Percentiles rank a stretch among this genome's conserved stretches.
Evolutionary conservation across 1,140 invertebrate genomes (phyloP).

Genomic region (Drosophila ohnishii): DNA sequence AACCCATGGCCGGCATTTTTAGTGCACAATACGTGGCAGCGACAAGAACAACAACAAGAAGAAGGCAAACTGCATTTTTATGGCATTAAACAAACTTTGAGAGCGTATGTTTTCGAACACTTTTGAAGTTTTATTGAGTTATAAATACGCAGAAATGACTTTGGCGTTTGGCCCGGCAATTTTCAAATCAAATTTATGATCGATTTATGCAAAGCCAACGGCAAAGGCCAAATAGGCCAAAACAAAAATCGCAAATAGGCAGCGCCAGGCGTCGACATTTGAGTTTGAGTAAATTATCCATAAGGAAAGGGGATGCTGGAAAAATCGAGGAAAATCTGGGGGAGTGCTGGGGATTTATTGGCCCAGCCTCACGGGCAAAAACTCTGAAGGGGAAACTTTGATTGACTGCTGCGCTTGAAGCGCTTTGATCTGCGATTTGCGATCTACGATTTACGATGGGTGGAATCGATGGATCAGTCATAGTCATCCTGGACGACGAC

Average conservation of each 20-base stretch:
- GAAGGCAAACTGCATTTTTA: slow-evolving; percentile 69
- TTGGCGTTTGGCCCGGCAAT: slow-evolving; percentile 66
- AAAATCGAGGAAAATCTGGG: slow-evolving; percentile 7
- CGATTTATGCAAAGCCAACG: slow-evolving; percentile 73
- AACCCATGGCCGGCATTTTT: slow-evolving; percentile 68
- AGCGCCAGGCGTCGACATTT: slow-evolving; percentile 77
- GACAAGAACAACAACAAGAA: slow-evolving; percentile 44
- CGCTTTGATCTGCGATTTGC: slow-evolving; percentile 72
- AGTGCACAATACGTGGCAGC: slow-evolving; percentile 53
- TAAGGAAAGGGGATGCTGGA: neutral
- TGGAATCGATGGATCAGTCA: slow-evolving; percentile 39
- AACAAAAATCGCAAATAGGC: slow-evolving; percentile 41
- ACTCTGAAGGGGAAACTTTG: slow-evolving; percentile 37
- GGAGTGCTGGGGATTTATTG: slow-evolving; percentile 56
- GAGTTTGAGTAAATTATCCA: slow-evolving; percentile 73
- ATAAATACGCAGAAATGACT: slow-evolving; percentile 77
- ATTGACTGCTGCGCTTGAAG: slow-evolving; percentile 77
- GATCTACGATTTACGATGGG: slow-evolving; percentile 10
- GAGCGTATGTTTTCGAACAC: slow-evolving; percentile 78
- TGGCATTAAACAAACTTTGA: slow-evolving; percentile 79
- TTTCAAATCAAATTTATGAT: slow-evolving; percentile 81
- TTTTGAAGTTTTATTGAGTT: slow-evolving; percentile 82
- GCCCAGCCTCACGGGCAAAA: slow-evolving; percentile 31
- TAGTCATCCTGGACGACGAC: slow-evolving; percentile 21
- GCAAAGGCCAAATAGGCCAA: slow-evolving; percentile 16